phyloP scores from a whole-genome alignment of 2,888 invertebrate genomes.

The Mantis religiosa region DNA sequence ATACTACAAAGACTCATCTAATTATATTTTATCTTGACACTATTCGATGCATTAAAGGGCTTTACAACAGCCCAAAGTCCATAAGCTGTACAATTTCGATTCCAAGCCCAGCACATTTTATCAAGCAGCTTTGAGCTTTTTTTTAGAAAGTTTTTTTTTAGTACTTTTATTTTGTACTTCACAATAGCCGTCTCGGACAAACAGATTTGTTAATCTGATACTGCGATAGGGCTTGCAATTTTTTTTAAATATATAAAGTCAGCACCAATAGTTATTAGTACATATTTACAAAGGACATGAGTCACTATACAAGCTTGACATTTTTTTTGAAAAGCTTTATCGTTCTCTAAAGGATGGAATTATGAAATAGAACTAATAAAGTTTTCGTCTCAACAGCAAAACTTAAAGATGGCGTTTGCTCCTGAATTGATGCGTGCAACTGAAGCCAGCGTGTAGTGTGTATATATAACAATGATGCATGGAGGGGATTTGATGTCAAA shows the following conservation, averaged over 20 bases:
- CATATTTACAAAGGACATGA: conserved; percentile 10
- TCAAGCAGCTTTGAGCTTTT: not conserved
- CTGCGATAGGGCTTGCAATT: conserved; percentile 15
- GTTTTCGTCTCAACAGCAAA: not conserved
- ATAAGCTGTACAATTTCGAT: not conserved
- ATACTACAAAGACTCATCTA: not conserved
- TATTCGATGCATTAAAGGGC: not conserved
- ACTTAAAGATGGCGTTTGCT: not conserved
- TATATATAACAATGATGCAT: conserved; percentile 15
- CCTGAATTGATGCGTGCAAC: not conserved
- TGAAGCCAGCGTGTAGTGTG: not conserved
- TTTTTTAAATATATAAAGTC: conserved; percentile 13
- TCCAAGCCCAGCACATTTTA: conserved; percentile 21
- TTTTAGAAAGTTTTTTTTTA: not conserved
- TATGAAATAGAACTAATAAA: not conserved
- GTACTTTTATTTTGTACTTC: conserved; percentile 13
- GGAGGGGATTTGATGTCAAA: conserved; percentile 16
- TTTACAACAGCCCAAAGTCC: not conserved
- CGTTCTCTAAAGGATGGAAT: not conserved
- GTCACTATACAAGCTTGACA: not conserved
- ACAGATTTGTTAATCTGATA: not conserved
- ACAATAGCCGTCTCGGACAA: conserved; percentile 6
- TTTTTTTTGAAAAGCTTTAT: not conserved
- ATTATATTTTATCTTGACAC: not conserved
- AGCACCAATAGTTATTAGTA: conserved; percentile 21